Evolutionary conservation across 2,113 vertebrate genomes (phyloP), one percentile per base, ranked within the genome.

Genomic region (Mustela nigripes): DNA sequence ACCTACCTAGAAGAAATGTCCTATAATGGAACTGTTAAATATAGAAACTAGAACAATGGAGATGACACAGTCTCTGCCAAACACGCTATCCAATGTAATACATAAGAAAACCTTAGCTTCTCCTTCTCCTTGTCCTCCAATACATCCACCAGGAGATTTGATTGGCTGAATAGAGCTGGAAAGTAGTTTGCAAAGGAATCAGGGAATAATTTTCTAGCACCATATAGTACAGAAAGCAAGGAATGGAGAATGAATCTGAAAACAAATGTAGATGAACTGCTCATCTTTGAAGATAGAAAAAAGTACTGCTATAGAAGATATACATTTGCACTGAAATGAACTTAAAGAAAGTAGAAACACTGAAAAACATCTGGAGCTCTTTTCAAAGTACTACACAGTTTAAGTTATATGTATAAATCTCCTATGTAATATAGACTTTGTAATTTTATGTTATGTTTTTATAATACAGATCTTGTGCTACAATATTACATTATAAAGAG

Each of bases 381-480:
- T 83, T 79, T 79, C 4, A 73, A 71, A 89, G 10, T 63, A 56
- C 14, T 79, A 12, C 56, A 15, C 26, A 78, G 31, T 78, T 69
- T 45, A 91, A 36, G 53, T 31, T 15, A 28, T 56, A 73, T 18
- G 3, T 81, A 91, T 91, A 50, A 73, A 63, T 78, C 18, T 53
- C n/a, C 67, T 50, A 21, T 50, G 58, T 67, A 81, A 89, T 63
- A 71, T 26, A 60, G 10, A 89, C 56, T 42, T 89, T 93, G 11
- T 31, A 63, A 71, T 56, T 93, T 85, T 80, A 80, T 48, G 36
- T 73, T 97, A 73, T 83, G 26, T 18, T 31, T 92, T 95, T 83
- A 65, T 73, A 85, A 74, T 65, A 65, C 21, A 62, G 21, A 58
- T 26, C 4, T 58, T 65, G 11, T 21, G 36, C 31, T 88, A 60